phyloP scores from a whole-genome alignment of 2,888 invertebrate species.

The Hecatera dysodea region DNA sequence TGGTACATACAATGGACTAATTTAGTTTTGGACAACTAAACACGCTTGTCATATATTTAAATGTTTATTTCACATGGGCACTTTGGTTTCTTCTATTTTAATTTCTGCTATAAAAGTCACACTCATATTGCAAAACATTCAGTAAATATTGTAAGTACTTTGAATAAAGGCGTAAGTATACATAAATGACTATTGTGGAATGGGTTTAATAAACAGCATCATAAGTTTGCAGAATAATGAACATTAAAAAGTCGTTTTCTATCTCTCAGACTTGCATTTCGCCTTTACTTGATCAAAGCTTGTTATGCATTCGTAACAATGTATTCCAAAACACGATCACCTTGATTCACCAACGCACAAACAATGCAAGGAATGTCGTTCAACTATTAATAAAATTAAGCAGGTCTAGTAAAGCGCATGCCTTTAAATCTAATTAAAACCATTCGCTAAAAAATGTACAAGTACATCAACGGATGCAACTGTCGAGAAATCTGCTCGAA shows the following conservation, averaged over 20 bases:
- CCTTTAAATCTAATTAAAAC: conserved; percentile 43
- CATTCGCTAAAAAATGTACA: conserved; percentile 33
- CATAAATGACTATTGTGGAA: too few relatives aligned
- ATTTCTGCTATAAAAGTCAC: background rate
- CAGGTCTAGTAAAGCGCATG: conserved; percentile 50
- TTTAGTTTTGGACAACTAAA: background rate
- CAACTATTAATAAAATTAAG: conserved; percentile 32
- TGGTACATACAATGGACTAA: background rate
- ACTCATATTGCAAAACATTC: too few relatives aligned
- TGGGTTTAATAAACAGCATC: too few relatives aligned
- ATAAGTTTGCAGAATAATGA: too few relatives aligned
- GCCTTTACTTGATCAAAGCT: background rate
- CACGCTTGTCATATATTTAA: background rate
- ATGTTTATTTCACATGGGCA: background rate
- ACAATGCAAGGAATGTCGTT: conserved; percentile 47
- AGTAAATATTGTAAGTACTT: background rate
- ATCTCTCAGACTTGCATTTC: too few relatives aligned
- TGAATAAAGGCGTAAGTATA: background rate
- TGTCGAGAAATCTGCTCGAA: conserved; percentile 70
- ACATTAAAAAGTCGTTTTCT: too few relatives aligned
- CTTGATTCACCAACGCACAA: conserved; percentile 36
- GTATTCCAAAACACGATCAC: conserved; percentile 30
- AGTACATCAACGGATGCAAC: conserved; percentile 59
- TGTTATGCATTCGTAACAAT: conserved; percentile 12
- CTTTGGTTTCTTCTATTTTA: background rate